A percentile compares a stretch with the other conserved stretches of the same genome.
Evolutionary conservation across 2,888 invertebrate genomes (phyloP).

Genomic region (Carcina quercana): DNA sequence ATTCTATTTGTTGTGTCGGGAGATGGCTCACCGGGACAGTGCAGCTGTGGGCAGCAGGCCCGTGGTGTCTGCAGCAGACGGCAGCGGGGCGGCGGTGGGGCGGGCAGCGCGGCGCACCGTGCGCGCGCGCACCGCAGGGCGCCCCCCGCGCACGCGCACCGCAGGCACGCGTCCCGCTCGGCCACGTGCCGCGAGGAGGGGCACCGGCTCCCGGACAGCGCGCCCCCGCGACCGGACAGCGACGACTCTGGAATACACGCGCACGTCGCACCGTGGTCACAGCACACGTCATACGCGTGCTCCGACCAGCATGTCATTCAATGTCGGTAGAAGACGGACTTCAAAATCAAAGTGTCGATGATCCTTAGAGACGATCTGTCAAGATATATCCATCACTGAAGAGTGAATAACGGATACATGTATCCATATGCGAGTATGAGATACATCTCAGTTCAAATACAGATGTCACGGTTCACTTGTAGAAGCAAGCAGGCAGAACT

Average conservation of each 20-base stretch:
- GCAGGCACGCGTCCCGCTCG: constrained; percentile 84
- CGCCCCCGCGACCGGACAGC: constrained; percentile 54
- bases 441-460: too few species aligned
- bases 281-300: too few species aligned
- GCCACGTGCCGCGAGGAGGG: constrained; percentile 74
- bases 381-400: too few species aligned
- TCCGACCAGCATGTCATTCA: too few species aligned
- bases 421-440: too few species aligned
- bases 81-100: constrained; percentile 84
- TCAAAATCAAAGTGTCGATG: too few species aligned
- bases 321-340: too few species aligned
- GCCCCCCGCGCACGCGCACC: constrained; percentile 82
- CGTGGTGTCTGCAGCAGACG: constrained; percentile 79
- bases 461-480: too few species aligned
- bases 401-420: too few species aligned
- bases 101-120: constrained; percentile 83
- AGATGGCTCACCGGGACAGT: constrained; percentile 77
- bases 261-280: constrained; percentile 21
- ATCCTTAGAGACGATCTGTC: too few species aligned
- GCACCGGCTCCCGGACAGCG: constrained; percentile 83
- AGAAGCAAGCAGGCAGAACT: too few species aligned
- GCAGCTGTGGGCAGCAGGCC: constrained; percentile 85
- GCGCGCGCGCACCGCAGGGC: constrained; percentile 84
- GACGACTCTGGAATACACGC: constrained; percentile 15
- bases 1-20: too few species aligned